Evolutionary conservation across 2,113 vertebrate species (phyloP).

Genomic region (Thinocorus orbignyianus): DNA sequence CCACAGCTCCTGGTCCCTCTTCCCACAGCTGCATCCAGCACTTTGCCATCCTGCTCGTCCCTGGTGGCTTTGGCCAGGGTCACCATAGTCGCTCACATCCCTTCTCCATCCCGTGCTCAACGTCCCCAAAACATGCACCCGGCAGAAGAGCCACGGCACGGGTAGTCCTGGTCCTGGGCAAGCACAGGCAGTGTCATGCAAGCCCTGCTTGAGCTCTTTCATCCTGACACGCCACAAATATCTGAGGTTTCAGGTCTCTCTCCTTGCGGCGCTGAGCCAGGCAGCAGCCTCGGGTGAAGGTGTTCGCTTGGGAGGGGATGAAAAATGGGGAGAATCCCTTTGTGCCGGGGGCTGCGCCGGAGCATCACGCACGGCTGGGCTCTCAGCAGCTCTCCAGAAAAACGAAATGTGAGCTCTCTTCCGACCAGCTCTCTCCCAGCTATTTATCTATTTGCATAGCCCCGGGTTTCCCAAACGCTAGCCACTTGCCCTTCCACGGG

Average conservation of each 20-base stretch:
- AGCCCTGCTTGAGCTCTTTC: not conserved
- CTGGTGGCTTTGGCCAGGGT: accelerated
- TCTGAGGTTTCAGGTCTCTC: not conserved
- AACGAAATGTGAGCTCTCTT: not conserved
- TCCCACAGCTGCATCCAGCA: not conserved
- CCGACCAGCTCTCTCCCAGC: not conserved
- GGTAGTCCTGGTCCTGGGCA: accelerated
- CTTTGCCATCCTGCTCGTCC: accelerated
- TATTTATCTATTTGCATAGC: not conserved
- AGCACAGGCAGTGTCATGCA: not conserved
- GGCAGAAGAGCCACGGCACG: not conserved
- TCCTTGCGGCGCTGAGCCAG: not conserved
- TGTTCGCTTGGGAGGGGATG: accelerated
- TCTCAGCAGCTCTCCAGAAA: not conserved
- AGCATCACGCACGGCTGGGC: not conserved
- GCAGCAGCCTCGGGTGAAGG: not conserved
- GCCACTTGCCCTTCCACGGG: not conserved
- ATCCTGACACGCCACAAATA: not conserved
- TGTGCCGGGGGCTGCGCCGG: accelerated
- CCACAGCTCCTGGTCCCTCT: accelerated
- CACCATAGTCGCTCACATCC: accelerated
- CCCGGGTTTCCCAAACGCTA: accelerated
- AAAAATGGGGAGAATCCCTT: not conserved
- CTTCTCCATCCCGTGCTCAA: accelerated
- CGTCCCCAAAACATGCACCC: accelerated